Conservation (phyloP, 2,888 invertebrate species). For the Cantharis rustica region DNA sequence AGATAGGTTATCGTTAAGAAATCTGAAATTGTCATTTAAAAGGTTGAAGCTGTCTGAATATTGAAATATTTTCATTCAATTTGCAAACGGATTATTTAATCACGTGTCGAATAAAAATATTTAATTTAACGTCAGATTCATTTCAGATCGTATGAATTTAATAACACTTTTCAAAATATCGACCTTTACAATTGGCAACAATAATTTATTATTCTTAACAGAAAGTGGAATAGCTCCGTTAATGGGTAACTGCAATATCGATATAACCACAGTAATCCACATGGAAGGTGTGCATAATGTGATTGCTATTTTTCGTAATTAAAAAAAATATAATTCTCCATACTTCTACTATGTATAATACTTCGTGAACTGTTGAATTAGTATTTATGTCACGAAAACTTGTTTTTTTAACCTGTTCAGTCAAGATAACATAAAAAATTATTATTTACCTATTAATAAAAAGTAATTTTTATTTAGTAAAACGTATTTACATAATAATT, state of each 20-base stretch:
- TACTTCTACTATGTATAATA: too few relatives aligned
- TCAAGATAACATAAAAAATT: too few relatives aligned
- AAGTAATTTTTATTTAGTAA: too few relatives aligned
- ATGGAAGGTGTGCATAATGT: neutral
- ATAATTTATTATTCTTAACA: neutral
- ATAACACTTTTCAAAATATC: neutral
- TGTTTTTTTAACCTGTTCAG: too few relatives aligned
- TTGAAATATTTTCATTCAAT: neutral
- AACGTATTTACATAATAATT: too few relatives aligned
- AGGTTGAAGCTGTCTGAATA: neutral
- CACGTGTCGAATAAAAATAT: neutral
- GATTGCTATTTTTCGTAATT: neutral
- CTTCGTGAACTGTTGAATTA: too few relatives aligned
- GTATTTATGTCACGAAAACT: too few relatives aligned
- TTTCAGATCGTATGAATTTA: neutral
- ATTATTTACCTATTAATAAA: too few relatives aligned
- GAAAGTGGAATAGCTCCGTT: neutral
- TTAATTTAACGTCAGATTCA: neutral
- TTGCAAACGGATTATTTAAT: neutral
- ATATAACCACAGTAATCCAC: neutral
- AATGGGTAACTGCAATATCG: neutral
- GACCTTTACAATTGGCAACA: neutral
- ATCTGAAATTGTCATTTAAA: neutral
- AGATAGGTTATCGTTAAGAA: neutral
- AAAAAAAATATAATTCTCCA: too few relatives aligned